phyloP scores from a whole-genome alignment of 2,797 vertebrate species.

The Sebastes variabilis region DNA sequence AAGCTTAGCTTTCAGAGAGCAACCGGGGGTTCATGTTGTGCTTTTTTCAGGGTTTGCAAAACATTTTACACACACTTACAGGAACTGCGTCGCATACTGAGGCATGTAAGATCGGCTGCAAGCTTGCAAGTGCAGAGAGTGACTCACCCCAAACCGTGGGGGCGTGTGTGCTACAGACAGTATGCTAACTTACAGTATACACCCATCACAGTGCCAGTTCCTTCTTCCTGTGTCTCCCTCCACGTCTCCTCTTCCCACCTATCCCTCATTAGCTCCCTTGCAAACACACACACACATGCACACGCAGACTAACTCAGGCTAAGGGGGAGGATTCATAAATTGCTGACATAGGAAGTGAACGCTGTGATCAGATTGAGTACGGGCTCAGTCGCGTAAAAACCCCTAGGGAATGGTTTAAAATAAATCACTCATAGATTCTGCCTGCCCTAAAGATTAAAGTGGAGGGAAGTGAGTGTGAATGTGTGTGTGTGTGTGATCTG shows the following conservation, averaged over 20 bases:
- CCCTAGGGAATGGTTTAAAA: constrained; percentile 53
- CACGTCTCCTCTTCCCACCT: not conserved
- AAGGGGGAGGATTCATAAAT: constrained; percentile 43
- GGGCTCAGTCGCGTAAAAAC: constrained; percentile 28
- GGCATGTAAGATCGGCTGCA: constrained; percentile 56
- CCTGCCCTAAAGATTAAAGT: constrained; percentile 57
- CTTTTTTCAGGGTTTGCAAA: constrained; percentile 13
- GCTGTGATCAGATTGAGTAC: constrained; percentile 53
- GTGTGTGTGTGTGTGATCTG: constrained; percentile 20
- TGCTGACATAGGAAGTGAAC: constrained; percentile 58
- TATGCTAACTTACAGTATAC: constrained; percentile 54
- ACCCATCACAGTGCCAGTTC: constrained; percentile 41
- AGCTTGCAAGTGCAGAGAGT: constrained; percentile 74
- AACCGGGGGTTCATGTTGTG: not conserved
- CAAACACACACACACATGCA: constrained; percentile 45
- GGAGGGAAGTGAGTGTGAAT: constrained; percentile 5
- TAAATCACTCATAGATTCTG: constrained; percentile 60
- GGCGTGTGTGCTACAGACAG: constrained; percentile 41
- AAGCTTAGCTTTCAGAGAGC: constrained; percentile 22
- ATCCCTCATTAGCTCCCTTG: constrained; percentile 38
- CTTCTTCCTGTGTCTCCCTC: constrained; percentile 25
- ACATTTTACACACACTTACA: not conserved
- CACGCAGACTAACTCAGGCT: constrained; percentile 29
- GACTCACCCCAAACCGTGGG: constrained; percentile 73
- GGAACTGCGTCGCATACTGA: constrained; percentile 25